A percentile compares a stretch with the other conserved stretches of the same genome.
Evolutionary conservation across 2,797 vertebrate species (phyloP).

Genomic region (Darevskia nairensis): DNA sequence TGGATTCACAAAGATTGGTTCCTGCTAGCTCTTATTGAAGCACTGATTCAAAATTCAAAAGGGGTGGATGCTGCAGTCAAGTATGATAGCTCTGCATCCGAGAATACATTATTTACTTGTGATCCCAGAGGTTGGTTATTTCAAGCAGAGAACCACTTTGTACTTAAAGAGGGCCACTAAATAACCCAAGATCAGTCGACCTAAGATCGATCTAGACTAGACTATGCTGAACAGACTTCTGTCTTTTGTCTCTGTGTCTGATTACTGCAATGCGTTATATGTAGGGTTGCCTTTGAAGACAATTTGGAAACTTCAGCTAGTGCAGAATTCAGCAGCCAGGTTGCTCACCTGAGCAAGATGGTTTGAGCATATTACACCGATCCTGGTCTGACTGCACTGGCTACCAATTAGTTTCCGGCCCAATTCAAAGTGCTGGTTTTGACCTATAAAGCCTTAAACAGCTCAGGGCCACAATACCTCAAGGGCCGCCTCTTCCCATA

Average conservation of each 20-base stretch:
- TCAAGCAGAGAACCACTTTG: neutral
- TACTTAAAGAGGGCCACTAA: conserved; percentile 6
- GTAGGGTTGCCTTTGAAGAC: too few relatives aligned
- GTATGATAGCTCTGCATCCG: neutral
- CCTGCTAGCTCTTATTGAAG: neutral
- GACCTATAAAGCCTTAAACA: too few relatives aligned
- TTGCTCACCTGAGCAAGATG: too few relatives aligned
- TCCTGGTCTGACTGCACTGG: too few relatives aligned
- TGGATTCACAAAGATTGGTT: neutral
- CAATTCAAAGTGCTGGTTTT: too few relatives aligned
- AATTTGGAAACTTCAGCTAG: too few relatives aligned
- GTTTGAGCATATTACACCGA: too few relatives aligned
- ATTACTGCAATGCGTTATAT: too few relatives aligned
- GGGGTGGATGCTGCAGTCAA: neutral
- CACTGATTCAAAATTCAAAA: neutral
- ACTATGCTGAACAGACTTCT: neutral
- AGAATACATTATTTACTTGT: conserved; percentile 17
- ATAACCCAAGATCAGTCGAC: neutral
- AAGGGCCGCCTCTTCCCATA: too few relatives aligned
- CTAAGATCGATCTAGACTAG: conserved; percentile 3
- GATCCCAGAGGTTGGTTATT: neutral
- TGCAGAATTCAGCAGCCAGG: too few relatives aligned
- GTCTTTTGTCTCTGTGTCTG: conserved; percentile 3
- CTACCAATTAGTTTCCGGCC: too few relatives aligned
- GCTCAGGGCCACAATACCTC: too few relatives aligned